Evolutionary conservation across 2,113 vertebrate species (phyloP), one percentile per base, ranked within the genome.

Genomic region (Pangasianodon hypophthalmus): DNA sequence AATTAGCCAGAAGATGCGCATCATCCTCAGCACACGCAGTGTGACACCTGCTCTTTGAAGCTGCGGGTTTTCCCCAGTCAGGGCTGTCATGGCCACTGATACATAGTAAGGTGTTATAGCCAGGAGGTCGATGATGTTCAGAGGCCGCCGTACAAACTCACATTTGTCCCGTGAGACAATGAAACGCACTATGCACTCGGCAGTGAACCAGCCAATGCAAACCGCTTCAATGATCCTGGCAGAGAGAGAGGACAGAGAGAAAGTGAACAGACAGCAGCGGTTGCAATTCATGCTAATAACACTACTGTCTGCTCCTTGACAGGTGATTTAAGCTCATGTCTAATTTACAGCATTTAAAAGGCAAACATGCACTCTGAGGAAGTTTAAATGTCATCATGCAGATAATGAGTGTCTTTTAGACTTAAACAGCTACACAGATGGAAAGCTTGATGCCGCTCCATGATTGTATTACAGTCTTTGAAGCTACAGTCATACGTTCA

Each of bases 1-100:
- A 95, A 99, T 98, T 89, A 99, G 97, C 98, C 98, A 99, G 95
- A 99, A 99, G 95, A 99, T 98, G 92, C 98, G 95, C 98, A 99
- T 98, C 98, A 99, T 99, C 92, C 98, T 96, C 93, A 99, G 96
- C 88, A 99, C 98, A 50, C 98, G 96, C 93, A 99, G 94, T 64
- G 98, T 96, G 94, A 99, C 96, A 69, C 98, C 98, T n/a, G 97
- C 98, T 75, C 98, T 97, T 93, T 99, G 98, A 71, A 99, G 97
- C 92, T 99, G 98, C 0, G 97, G 96, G 93, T 97, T 97, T 93
- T 97, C 98, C 48, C 97, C 97, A 0, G 98, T 98, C 91, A 98
- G 95, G 64, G 98, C 96, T 6, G 98, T 97, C 93, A 97, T 95
- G 88, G 97, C 94, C 92, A 98, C 94, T 16, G 97, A 98, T 94